These are phyloP conservation scores for Cataglyphis livida DNA, from an alignment of 2,888 invertebrate species.

Conservation along the genomic window DNA sequence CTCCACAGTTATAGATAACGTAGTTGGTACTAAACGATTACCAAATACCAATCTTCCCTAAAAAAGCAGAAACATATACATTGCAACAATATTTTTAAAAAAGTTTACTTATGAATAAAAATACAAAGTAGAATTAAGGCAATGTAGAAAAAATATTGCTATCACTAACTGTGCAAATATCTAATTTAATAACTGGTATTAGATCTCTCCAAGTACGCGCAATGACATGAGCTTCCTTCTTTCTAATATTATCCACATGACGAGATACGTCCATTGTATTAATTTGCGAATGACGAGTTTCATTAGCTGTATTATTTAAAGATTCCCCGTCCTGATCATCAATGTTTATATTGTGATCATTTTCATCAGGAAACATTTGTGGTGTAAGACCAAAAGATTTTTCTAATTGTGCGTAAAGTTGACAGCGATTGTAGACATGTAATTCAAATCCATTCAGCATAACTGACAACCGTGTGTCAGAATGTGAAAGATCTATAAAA, in stretches of 20 bases:
- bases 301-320: conserved; percentile 78
- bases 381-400: conserved; percentile 94
- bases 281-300: conserved; percentile 79
- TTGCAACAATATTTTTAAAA: conserved; percentile 5
- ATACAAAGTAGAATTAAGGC: background rate
- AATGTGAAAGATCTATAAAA: conserved; percentile 95
- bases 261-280: conserved; percentile 83
- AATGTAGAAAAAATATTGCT: background rate
- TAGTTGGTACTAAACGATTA: conserved; percentile 97
- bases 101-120: too few species aligned
- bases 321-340: conserved; percentile 80
- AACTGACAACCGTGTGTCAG: conserved; percentile 95
- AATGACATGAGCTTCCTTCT: conserved; percentile 92
- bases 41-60: conserved; percentile 97
- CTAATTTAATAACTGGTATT: conserved; percentile 98
- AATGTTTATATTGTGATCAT: conserved; percentile 82
- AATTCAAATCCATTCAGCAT: conserved; percentile 97
- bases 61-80: background rate
- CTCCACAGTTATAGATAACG: conserved; percentile 96
- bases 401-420: conserved; percentile 94
- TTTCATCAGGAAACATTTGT: conserved; percentile 90
- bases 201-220: conserved; percentile 97
- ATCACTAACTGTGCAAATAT: conserved; percentile 92
- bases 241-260: conserved; percentile 84
- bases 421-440: conserved; percentile 97